Evolutionary conservation across 2,113 vertebrate species (phyloP), one percentile per base, ranked within the genome.

Genomic region (Tauraco erythrolophus): DNA sequence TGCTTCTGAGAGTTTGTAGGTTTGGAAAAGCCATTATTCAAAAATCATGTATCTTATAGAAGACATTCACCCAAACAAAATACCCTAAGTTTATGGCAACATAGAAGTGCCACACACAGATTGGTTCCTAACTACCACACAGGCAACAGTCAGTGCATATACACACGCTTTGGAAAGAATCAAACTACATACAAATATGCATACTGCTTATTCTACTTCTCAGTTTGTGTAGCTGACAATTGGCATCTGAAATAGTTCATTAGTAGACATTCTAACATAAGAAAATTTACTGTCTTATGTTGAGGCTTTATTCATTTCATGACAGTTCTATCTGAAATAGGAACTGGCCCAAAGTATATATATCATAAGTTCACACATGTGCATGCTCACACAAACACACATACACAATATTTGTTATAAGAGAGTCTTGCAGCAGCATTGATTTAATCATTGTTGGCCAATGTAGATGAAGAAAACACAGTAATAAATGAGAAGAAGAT

Each of bases 311-410:
- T 33, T 84, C 0, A 80, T 53, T 80, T 53, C 35, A 68, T 9
- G 11, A 48, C 28, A 69, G 9, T 24, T 89, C 16, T 60, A 2
- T 51, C 35, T 65, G 71, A 86, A 83, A 56, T 8, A 56, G 25
- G 14, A 84, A 83, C 33, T 61, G 33, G 25, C 10, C 30, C 21
- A 3, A 65, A 60, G 41, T 15, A 23, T 6, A 11, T 41, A 17
- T 27, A 41, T 60, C 23, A 7, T 3, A 41, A 18, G 3, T 31
- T 88, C 45, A 80, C 43, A 77, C 16, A 19, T 0, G 0, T 31
- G 21, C 13, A 41, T 14, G 5, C 4, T 45, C 37, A 72, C 25
- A 58, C 10, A 50, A 48, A 50, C 7, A 70, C 19, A 43, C 15
- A 54, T 4, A 14, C 8, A 13, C 13, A 33, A 0, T 7, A 45